phyloP scores from a whole-genome alignment of 2,113 vertebrate species.

The Casuarius casuarius region DNA sequence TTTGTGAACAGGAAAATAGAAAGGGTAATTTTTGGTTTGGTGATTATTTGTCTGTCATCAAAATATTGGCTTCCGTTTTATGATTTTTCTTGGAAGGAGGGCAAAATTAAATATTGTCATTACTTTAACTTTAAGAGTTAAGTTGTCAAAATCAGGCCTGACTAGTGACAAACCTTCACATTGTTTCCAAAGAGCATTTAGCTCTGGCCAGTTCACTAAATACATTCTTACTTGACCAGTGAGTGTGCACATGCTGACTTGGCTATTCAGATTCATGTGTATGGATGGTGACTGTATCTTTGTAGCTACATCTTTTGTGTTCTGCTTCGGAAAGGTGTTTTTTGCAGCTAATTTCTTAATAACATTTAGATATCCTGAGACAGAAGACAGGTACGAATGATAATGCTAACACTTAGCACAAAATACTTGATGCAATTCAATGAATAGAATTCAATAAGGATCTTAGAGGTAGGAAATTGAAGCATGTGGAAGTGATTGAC shows the following conservation, averaged over 20 bases:
- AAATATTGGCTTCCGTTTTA: not conserved
- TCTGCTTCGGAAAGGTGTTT: not conserved
- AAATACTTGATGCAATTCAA: fast-evolving
- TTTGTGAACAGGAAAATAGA: not conserved
- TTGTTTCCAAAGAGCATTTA: not conserved
- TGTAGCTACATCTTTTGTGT: not conserved
- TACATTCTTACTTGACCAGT: not conserved
- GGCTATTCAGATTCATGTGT: not conserved
- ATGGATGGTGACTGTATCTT: not conserved
- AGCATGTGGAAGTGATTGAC: not conserved
- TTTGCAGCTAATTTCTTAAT: not conserved
- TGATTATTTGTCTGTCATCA: not conserved
- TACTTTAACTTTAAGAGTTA: not conserved
- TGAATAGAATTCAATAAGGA: not conserved
- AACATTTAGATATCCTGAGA: not conserved
- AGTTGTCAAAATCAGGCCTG: not conserved
- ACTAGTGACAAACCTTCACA: not conserved
- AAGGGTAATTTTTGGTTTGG: not conserved
- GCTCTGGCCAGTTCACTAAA: not conserved
- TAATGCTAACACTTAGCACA: not conserved
- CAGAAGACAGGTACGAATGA: not conserved
- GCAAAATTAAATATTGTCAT: not conserved
- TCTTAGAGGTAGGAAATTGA: not conserved
- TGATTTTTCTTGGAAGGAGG: not conserved
- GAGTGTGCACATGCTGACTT: not conserved